Evolutionary conservation across 2,113 vertebrate genomes (phyloP).

Genomic region (Leucopsar rothschildi): DNA sequence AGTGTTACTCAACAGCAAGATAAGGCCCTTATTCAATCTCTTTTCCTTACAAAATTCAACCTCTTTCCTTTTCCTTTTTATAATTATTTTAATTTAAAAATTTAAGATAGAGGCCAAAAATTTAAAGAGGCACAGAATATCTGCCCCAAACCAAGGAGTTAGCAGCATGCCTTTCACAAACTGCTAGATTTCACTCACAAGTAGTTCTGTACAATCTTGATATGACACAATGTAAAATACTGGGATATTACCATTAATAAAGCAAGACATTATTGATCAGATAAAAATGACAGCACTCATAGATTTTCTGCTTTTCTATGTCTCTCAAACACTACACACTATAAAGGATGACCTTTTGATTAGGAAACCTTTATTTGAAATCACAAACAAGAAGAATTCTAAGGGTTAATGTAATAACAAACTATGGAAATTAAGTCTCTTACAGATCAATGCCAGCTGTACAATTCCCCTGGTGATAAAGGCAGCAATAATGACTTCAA

Average conservation of each 20-base stretch:
- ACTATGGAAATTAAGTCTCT: conserved; percentile 15
- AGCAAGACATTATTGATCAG: neutral
- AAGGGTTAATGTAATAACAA: conserved; percentile 22
- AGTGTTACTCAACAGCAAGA: neutral
- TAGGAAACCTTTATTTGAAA: neutral
- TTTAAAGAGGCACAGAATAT: neutral
- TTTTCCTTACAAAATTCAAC: neutral
- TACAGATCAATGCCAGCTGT: conserved; percentile 37
- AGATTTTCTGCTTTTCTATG: neutral
- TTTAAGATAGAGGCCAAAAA: neutral
- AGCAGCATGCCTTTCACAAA: neutral
- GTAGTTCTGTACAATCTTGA: neutral
- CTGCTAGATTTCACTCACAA: neutral
- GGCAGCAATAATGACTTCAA: conserved; percentile 15
- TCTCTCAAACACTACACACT: neutral
- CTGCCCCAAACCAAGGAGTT: neutral
- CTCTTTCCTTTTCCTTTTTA: neutral
- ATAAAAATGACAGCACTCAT: neutral
- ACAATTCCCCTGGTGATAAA: neutral
- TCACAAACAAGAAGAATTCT: conserved; percentile 1
- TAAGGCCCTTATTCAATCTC: neutral
- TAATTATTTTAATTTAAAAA: conserved; percentile 3
- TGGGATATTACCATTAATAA: neutral
- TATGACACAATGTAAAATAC: neutral
- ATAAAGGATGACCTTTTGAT: neutral